Conservation (phyloP, 2,888 invertebrate species). For the Drosophila quinaria region DNA sequence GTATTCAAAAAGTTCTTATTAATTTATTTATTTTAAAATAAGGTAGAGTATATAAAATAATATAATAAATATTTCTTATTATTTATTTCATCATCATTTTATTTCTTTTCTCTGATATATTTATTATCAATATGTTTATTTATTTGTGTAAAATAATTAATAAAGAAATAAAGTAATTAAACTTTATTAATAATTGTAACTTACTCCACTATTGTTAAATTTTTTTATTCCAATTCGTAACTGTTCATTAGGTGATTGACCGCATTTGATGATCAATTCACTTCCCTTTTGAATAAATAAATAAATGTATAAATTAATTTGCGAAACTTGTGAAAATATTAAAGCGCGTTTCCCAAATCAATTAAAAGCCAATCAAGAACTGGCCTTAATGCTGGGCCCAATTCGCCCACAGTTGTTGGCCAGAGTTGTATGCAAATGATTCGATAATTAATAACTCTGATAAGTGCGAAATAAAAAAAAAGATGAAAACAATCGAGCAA, state of each 20-base stretch:
- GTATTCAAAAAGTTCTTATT: too few species aligned
- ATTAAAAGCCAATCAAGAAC: slow-evolving; percentile 72
- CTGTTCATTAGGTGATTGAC: slow-evolving; percentile 54
- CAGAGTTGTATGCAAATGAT: slow-evolving; percentile 48
- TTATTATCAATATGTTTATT: too few species aligned
- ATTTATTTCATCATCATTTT: too few species aligned
- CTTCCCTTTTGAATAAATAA: slow-evolving; percentile 65
- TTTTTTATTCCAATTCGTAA: background rate
- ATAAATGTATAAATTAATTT: slow-evolving; percentile 15
- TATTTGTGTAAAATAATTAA: too few species aligned
- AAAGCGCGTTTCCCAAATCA: slow-evolving; percentile 73
- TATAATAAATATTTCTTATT: too few species aligned
- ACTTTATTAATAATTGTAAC: too few species aligned
- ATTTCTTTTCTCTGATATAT: too few species aligned
- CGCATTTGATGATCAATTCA: slow-evolving; percentile 31
- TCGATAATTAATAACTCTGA: slow-evolving; percentile 76
- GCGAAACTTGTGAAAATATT: slow-evolving; percentile 71
- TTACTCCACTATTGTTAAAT: background rate
- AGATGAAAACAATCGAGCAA: slow-evolving; percentile 4
- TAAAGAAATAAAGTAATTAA: too few species aligned
- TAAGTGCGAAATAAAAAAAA: slow-evolving; percentile 39
- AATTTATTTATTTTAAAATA: too few species aligned
- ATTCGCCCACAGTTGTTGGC: slow-evolving; percentile 27
- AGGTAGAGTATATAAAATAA: too few species aligned
- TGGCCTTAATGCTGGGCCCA: slow-evolving; percentile 18